Conservation (phyloP, 2,888 invertebrate genomes). For the Bruchidius siliquastri region DNA sequence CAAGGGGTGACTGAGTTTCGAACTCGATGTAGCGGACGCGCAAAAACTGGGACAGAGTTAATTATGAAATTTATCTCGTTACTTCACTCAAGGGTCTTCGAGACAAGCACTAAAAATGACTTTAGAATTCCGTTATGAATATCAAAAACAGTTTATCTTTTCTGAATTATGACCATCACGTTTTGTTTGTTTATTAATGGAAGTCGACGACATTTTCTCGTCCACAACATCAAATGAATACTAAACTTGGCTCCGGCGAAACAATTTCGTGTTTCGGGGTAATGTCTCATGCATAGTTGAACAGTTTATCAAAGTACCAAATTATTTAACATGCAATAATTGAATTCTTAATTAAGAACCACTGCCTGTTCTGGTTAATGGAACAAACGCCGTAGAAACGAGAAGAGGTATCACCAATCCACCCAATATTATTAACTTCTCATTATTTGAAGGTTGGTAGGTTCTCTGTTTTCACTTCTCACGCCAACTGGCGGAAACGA, state of each 20-base stretch:
- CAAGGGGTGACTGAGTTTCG: not conserved
- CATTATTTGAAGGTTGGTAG: no score
- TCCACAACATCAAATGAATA: not conserved
- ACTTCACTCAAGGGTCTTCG: not conserved
- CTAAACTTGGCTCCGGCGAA: not conserved
- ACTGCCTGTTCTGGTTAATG: not conserved
- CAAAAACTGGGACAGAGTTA: not conserved
- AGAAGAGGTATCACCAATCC: not conserved
- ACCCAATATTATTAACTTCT: not conserved
- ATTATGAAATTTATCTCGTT: not conserved
- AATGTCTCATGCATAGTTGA: not conserved
- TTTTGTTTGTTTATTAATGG: not conserved
- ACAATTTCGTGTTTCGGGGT: not conserved
- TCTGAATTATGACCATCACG: not conserved
- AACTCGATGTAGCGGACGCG: not conserved
- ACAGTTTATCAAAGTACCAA: not conserved
- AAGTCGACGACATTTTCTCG: not conserved
- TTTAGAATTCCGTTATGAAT: not conserved
- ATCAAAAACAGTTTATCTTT: not conserved
- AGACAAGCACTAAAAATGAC: not conserved
- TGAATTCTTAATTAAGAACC: not conserved
- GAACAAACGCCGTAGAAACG: not conserved
- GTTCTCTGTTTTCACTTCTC: no score
- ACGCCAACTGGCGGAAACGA: no score
- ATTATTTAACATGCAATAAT: not conserved